A percentile compares a stretch with the other conserved stretches of the same genome.
phyloP scores from a whole-genome alignment of 2,797 vertebrate species.

The Galaxias olidus region DNA sequence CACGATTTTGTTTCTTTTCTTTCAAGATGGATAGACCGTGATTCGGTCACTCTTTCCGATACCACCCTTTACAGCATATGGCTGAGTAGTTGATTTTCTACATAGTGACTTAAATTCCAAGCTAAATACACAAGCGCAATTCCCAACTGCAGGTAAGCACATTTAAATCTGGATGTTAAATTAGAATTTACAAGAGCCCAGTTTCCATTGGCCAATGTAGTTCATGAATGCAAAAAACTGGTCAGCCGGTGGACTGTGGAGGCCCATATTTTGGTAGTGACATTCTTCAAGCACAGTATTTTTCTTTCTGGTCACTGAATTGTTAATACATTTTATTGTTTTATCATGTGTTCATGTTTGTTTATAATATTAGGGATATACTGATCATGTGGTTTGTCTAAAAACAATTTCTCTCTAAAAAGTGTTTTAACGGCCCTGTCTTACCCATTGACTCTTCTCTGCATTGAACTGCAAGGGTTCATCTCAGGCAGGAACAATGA shows the following conservation, averaged over 20 bases:
- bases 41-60: slow-evolving; percentile 35
- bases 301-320: too few species aligned
- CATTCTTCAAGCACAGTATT: too few species aligned
- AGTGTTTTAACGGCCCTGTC: not conserved
- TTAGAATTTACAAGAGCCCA: too few species aligned
- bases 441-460: not conserved
- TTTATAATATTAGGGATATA: too few species aligned
- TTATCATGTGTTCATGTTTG: too few species aligned
- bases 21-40: slow-evolving; percentile 59
- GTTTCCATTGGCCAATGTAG: too few species aligned
- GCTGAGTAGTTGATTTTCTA: slow-evolving; percentile 46
- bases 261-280: too few species aligned
- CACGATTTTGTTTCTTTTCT: slow-evolving; percentile 37
- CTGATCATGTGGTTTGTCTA: too few species aligned
- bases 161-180: not conserved
- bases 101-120: slow-evolving; percentile 37
- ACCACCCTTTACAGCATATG: slow-evolving; percentile 37
- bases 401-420: not conserved
- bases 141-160: slow-evolving; percentile 63
- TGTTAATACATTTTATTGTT: too few species aligned
- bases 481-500: not conserved
- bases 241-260: too few species aligned
- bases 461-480: not conserved
- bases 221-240: too few species aligned
- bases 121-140: slow-evolving; percentile 40